phyloP scores from a whole-genome alignment of 1,140 invertebrate genomes.

The Zaprionus davidi region DNA sequence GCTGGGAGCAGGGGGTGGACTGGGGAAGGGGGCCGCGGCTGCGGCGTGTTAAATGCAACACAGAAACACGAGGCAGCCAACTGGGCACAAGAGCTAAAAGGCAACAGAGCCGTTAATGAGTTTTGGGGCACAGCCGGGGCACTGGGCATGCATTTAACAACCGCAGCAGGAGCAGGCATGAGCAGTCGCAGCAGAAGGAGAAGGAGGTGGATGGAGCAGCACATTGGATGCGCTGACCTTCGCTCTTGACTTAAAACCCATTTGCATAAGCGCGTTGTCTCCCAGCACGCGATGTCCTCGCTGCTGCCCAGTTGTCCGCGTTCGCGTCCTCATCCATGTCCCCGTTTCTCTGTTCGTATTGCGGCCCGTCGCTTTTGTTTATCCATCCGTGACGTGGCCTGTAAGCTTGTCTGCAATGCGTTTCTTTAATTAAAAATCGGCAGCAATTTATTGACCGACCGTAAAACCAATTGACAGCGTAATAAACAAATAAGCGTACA shows the following conservation, averaged over 20 bases:
- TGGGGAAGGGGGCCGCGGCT: not conserved
- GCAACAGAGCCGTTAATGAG: conserved; percentile 71
- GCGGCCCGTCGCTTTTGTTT: conserved; percentile 32
- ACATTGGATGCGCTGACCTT: conserved; percentile 61
- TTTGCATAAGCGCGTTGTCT: conserved; percentile 69
- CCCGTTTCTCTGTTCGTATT: no score
- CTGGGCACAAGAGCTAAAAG: conserved; percentile 54
- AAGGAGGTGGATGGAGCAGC: conserved; percentile 14
- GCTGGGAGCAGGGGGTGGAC: not conserved
- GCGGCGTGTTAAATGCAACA: conserved; percentile 55
- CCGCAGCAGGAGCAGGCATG: conserved; percentile 28
- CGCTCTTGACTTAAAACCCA: conserved; percentile 75
- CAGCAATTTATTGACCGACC: conserved; percentile 58
- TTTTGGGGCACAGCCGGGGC: conserved; percentile 45
- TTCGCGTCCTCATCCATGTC: no score
- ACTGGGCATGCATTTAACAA: conserved; percentile 62
- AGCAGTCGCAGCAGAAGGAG: not conserved
- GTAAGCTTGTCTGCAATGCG: conserved; percentile 56
- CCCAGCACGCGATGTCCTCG: not conserved
- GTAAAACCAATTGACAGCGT: conserved; percentile 66
- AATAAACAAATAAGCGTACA: conserved; percentile 49
- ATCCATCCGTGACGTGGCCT: conserved; percentile 46
- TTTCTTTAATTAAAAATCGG: conserved; percentile 75
- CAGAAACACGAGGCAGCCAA: conserved; percentile 32
- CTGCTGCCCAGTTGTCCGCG: not conserved